These are phyloP conservation scores for Anhinga anhinga DNA, from an alignment of 2,113 vertebrate species.

Conservation along the genomic window DNA sequence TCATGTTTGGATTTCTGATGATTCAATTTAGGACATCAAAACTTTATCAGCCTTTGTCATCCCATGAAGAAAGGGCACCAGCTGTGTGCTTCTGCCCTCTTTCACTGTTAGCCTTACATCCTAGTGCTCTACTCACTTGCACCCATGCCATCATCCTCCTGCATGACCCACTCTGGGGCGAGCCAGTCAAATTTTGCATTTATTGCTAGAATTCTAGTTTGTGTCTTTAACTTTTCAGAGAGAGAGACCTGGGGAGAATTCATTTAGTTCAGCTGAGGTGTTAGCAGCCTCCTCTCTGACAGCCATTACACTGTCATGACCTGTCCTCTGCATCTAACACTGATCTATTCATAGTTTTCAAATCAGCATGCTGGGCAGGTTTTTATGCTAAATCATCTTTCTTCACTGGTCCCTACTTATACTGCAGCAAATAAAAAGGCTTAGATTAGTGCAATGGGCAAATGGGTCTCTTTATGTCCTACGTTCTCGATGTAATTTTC, in stretches of 20 bases:
- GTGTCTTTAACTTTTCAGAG: neutral
- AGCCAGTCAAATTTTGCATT: conserved; percentile 1
- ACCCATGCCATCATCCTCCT: neutral
- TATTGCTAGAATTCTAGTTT: neutral
- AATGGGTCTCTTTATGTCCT: conserved; percentile 14
- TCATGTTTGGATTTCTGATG: conserved; percentile 1
- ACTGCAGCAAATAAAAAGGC: conserved; percentile 33
- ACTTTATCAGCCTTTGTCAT: neutral
- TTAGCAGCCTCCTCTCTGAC: conserved; percentile 17
- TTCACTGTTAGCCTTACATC: neutral
- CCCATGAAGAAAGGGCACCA: neutral
- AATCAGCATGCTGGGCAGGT: conserved; percentile 47
- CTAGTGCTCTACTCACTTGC: neutral
- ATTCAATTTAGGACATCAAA: neutral
- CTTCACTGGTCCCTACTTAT: conserved; percentile 11
- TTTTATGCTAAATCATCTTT: conserved; percentile 54
- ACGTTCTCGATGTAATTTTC: conserved; percentile 25
- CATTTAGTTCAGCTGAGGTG: neutral
- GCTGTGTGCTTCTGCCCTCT: neutral
- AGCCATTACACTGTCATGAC: conserved; percentile 14
- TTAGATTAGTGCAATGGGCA: neutral
- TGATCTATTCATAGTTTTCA: conserved; percentile 37
- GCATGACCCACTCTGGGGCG: neutral
- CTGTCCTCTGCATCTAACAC: neutral
- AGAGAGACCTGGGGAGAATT: neutral